A percentile compares a stretch with the other conserved stretches of the same genome.
Conservation (phyloP, 1,140 invertebrate species). For the Drosophila varians region DNA sequence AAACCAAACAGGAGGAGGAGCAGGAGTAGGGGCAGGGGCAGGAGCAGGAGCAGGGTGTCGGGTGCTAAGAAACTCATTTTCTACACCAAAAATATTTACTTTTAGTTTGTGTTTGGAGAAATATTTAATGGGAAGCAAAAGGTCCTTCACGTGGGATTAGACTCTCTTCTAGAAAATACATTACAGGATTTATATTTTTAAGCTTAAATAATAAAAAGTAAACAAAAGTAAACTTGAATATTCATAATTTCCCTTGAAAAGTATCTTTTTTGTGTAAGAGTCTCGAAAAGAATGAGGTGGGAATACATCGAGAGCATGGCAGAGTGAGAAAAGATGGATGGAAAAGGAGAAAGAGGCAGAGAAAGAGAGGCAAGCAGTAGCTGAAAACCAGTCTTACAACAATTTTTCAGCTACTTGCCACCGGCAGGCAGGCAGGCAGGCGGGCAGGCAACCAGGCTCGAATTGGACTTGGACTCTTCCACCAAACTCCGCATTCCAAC, state of each 20-base stretch:
- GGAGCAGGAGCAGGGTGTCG: no score
- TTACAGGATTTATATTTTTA: neutral
- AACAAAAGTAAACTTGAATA: neutral
- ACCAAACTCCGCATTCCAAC: constrained; percentile 51
- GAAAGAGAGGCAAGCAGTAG: constrained; percentile 31
- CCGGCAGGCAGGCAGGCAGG: constrained; percentile 13
- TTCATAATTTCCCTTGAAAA: neutral
- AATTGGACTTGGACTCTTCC: constrained; percentile 48
- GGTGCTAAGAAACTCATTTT: constrained; percentile 48
- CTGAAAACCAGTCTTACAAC: constrained; percentile 77
- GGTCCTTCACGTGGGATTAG: no score
- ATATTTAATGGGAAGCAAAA: no score
- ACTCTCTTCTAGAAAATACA: no score
- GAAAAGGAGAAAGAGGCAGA: constrained; percentile 17
- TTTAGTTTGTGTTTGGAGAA: no score
- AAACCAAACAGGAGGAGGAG: constrained; percentile 23
- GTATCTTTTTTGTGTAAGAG: constrained; percentile 2
- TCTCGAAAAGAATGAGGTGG: constrained; percentile 45
- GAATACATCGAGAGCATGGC: constrained; percentile 12
- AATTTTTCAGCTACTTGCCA: constrained; percentile 71
- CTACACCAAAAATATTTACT: constrained; percentile 12
- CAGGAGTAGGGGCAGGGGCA: no score
- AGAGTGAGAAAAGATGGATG: constrained; percentile 10
- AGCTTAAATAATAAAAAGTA: neutral
- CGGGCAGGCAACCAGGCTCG: constrained; percentile 3